Conservation (phyloP, 2,797 vertebrate genomes). For the Melanotaenia parkinsoni region DNA sequence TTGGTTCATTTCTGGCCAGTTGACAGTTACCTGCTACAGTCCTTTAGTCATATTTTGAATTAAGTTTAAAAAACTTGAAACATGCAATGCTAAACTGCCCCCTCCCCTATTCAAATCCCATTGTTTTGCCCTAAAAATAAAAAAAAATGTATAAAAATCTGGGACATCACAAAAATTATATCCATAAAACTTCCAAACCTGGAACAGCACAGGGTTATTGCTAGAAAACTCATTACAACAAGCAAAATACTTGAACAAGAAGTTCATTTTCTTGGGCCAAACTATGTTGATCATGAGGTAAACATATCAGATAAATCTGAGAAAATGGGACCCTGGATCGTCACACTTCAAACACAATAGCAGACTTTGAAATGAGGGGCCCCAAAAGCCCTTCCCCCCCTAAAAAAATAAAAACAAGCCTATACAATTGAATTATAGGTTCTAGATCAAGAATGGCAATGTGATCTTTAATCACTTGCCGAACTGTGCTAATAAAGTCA, state of each 20-base stretch:
- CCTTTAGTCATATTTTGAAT: background rate
- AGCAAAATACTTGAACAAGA: constrained; percentile 31
- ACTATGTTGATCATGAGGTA: constrained; percentile 51
- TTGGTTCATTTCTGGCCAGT: background rate
- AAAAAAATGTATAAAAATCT: no score
- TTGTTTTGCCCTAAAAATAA: background rate
- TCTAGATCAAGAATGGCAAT: constrained; percentile 6
- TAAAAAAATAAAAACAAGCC: constrained; percentile 49
- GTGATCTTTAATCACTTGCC: constrained; percentile 12
- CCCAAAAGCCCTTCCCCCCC: constrained; percentile 31
- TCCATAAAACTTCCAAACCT: background rate
- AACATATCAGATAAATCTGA: constrained; percentile 46
- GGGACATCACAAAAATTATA: background rate
- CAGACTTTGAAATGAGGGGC: constrained; percentile 51
- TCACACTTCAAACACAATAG: constrained; percentile 66
- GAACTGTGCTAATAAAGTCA: constrained; percentile 13
- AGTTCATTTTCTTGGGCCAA: constrained; percentile 41
- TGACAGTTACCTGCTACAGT: background rate
- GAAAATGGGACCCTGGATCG: constrained; percentile 55
- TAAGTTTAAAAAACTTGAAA: background rate
- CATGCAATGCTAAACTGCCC: background rate
- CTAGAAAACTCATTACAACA: background rate
- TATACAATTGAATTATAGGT: constrained; percentile 36
- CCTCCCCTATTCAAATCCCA: background rate
- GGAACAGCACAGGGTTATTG: background rate